A percentile compares a stretch with the other conserved stretches of the same genome.
These are phyloP conservation scores for Galendromus occidentalis DNA, from an alignment of 1,140 invertebrate species.

Conservation along the genomic window DNA sequence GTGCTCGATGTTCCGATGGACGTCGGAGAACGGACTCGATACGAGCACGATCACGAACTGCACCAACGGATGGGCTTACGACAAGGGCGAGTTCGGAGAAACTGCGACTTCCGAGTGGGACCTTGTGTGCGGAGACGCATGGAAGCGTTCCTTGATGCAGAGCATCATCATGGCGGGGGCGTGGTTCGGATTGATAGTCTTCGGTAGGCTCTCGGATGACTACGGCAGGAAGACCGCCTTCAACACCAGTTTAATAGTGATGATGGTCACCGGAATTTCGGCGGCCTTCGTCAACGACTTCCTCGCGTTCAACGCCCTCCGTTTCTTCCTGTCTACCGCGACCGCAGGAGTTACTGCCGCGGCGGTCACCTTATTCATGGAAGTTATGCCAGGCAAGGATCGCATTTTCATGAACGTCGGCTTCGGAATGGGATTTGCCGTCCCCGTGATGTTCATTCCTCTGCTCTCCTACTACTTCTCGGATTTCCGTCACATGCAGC, in stretches of 20 bases:
- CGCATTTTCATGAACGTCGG: neutral
- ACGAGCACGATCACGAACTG: neutral
- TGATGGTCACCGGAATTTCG: neutral
- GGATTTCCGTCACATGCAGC: neutral
- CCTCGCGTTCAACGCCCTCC: neutral
- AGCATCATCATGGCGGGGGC: neutral
- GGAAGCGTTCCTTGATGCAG: neutral
- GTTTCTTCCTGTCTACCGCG: neutral
- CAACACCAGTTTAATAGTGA: neutral
- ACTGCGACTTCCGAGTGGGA: neutral
- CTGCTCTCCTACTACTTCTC: neutral
- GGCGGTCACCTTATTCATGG: neutral
- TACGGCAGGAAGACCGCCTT: neutral
- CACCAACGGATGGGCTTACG: neutral
- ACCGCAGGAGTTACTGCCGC: neutral
- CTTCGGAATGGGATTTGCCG: neutral
- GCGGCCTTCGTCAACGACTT: neutral
- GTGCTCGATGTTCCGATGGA: neutral
- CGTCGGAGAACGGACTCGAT: neutral
- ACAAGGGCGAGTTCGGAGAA: neutral
- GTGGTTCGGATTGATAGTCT: neutral
- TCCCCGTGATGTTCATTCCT: neutral
- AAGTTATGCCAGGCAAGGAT: neutral
- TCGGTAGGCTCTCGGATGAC: neutral
- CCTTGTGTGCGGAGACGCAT: neutral